These are phyloP conservation scores for Bungarus multicinctus DNA, from an alignment of 2,113 vertebrate species.

Conservation along the genomic window DNA sequence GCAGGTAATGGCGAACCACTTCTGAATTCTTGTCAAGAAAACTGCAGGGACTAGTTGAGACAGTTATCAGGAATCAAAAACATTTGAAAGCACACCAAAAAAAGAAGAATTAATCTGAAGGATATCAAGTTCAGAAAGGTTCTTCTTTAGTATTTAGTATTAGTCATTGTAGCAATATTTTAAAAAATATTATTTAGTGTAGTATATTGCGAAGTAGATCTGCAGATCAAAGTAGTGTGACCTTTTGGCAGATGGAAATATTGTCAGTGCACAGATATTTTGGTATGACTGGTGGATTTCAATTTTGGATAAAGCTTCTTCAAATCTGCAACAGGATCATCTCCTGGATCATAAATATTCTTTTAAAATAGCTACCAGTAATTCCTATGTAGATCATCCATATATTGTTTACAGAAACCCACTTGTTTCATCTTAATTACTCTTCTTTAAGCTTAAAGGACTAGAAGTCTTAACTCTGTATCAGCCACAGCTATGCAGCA, in stretches of 20 bases:
- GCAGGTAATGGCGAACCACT: background rate
- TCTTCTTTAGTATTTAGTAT: background rate
- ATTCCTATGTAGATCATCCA: slow-evolving; percentile 51
- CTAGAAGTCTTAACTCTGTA: background rate
- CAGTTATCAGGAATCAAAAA: background rate
- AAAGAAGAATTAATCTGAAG: background rate
- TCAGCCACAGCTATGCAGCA: slow-evolving; percentile 5
- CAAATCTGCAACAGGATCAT: background rate
- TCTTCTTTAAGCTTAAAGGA: slow-evolving; percentile 1
- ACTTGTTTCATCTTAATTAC: background rate
- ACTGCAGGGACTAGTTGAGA: background rate
- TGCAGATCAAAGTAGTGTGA: background rate
- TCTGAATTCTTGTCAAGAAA: background rate
- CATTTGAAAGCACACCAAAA: background rate
- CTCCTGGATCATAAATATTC: background rate
- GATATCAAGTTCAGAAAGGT: background rate
- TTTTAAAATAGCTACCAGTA: slow-evolving; percentile 23
- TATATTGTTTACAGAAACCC: background rate
- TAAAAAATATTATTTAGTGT: background rate
- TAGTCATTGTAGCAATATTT: background rate
- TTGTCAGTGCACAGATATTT: background rate
- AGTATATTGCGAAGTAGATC: background rate
- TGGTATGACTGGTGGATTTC: background rate
- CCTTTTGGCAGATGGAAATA: background rate
- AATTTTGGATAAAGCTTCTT: background rate